Conservation (phyloP, 2,888 invertebrate species). For the Cordilura impudica region DNA sequence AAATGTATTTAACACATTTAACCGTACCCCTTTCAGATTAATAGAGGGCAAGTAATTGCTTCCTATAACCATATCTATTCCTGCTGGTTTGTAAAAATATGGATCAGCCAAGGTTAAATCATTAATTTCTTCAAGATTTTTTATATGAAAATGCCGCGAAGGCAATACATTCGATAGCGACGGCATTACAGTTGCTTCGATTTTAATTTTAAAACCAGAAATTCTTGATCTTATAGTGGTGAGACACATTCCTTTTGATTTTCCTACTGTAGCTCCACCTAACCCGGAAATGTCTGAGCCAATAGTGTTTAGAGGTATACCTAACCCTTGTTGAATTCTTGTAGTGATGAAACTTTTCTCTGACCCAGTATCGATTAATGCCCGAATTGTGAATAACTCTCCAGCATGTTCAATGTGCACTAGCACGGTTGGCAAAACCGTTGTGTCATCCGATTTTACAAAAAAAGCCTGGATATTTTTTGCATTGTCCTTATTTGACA, state of each 20-base stretch:
- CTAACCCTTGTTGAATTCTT: background rate
- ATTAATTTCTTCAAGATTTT: too few relatives aligned
- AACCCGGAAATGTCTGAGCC: background rate
- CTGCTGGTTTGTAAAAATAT: background rate
- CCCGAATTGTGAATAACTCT: background rate
- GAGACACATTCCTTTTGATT: too few relatives aligned
- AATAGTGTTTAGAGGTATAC: background rate
- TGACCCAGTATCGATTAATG: background rate
- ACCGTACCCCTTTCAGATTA: background rate
- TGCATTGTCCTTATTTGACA: too few relatives aligned
- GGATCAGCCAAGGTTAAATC: too few relatives aligned
- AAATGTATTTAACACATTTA: background rate
- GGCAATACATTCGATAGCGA: too few relatives aligned
- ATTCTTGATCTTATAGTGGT: too few relatives aligned
- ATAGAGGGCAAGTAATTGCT: background rate
- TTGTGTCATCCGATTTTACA: too few relatives aligned
- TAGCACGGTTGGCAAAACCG: conserved; percentile 5
- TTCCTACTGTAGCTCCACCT: background rate
- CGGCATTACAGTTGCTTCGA: too few relatives aligned
- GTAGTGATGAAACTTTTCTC: background rate
- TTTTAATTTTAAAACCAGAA: too few relatives aligned
- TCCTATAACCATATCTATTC: background rate
- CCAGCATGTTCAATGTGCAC: background rate
- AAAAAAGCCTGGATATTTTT: background rate
- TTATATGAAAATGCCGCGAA: too few relatives aligned